phyloP scores from a whole-genome alignment of 2,888 invertebrate genomes.

The Aphodius granarius region DNA sequence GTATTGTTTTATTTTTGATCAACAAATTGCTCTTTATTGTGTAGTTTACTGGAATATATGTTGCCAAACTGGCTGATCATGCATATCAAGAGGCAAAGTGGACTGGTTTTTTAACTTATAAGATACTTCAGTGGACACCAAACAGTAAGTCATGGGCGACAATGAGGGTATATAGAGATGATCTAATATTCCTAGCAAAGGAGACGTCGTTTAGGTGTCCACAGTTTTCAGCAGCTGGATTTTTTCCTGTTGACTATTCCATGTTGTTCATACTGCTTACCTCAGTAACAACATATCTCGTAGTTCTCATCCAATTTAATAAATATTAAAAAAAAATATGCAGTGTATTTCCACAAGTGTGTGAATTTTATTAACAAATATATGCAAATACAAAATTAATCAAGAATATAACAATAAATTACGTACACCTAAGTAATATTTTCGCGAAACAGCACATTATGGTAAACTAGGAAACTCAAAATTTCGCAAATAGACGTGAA shows the following conservation, averaged over 20 bases:
- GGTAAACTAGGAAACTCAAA: slow-evolving; percentile 1
- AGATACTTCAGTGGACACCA: slow-evolving; percentile 1
- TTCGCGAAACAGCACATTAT: neutral
- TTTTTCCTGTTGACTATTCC: neutral
- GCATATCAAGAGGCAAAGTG: neutral
- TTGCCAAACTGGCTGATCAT: neutral
- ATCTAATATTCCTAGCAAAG: neutral
- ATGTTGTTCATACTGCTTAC: neutral
- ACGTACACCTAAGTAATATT: neutral
- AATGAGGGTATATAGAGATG: neutral
- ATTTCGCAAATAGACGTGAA: neutral
- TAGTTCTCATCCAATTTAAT: neutral
- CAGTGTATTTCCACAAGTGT: no score
- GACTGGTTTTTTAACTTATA: neutral
- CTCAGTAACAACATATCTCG: neutral
- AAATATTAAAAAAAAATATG: slow-evolving; percentile 4
- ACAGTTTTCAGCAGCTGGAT: neutral
- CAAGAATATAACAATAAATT: neutral
- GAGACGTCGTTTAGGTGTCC: slow-evolving; percentile 2
- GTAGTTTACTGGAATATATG: neutral
- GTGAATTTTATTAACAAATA: neutral
- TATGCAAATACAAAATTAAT: neutral
- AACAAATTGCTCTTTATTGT: no score
- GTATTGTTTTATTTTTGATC: no score
- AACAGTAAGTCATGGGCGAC: neutral